Evolutionary conservation across 2,888 invertebrate species (phyloP).

Genomic region (Lacanobia wlatinum): DNA sequence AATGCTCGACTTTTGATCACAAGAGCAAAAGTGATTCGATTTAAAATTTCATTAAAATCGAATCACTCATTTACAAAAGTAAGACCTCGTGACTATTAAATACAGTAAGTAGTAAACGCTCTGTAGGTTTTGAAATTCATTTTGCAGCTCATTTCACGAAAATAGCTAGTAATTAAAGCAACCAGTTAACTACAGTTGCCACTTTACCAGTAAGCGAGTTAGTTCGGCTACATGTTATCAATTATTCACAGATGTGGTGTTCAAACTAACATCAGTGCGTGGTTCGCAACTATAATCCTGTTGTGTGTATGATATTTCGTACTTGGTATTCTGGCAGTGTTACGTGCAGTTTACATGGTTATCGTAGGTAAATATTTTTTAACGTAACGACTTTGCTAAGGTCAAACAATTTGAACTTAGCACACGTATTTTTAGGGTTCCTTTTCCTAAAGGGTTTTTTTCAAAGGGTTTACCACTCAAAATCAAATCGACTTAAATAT

Average conservation of each 20-base stretch:
- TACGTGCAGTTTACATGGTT: background rate
- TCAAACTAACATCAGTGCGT: slow-evolving; percentile 43
- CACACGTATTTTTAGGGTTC: background rate
- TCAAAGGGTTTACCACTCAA: too few relatives aligned
- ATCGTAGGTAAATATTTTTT: background rate
- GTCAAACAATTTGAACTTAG: background rate
- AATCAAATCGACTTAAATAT: too few relatives aligned
- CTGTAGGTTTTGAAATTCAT: background rate
- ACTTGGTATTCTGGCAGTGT: slow-evolving; percentile 13
- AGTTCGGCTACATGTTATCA: slow-evolving; percentile 32
- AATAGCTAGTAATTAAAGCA: slow-evolving; percentile 14
- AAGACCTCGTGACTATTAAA: too few relatives aligned
- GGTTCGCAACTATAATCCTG: slow-evolving; percentile 22
- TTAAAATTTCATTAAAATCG: too few relatives aligned
- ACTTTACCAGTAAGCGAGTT: slow-evolving; percentile 40
- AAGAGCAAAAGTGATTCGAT: too few relatives aligned
- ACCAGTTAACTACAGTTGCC: slow-evolving; percentile 21
- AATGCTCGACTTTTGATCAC: too few relatives aligned
- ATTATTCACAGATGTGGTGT: slow-evolving; percentile 46
- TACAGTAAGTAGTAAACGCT: too few relatives aligned
- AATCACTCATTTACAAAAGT: too few relatives aligned
- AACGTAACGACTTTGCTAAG: background rate
- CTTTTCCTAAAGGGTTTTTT: too few relatives aligned
- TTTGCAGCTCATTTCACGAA: background rate
- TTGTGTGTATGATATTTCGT: background rate